phyloP scores from a whole-genome alignment of 2,888 invertebrate species.

The Acrobasis consociella region DNA sequence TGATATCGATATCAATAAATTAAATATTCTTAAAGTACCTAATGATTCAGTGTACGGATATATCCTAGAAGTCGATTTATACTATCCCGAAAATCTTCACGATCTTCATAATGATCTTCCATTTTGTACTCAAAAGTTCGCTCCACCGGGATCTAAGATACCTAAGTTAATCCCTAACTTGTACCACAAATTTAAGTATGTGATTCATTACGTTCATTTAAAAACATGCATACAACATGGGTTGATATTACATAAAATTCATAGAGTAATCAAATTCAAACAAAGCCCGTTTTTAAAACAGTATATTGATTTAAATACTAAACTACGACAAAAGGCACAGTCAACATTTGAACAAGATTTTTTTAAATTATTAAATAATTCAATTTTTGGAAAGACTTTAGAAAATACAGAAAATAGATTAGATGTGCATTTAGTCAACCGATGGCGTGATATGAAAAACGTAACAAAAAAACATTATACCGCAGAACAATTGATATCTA shows the following conservation, averaged over 20 bases:
- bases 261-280: not conserved
- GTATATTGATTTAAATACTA: constrained; percentile 16
- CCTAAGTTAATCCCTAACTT: constrained; percentile 1
- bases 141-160: too few relatives aligned
- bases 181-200: not conserved
- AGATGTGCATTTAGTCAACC: too few relatives aligned
- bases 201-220: not conserved
- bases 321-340: not conserved
- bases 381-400: constrained; percentile 26
- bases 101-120: too few relatives aligned
- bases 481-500: too few relatives aligned
- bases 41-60: constrained; percentile 18
- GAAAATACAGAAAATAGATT: constrained; percentile 14
- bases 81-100: constrained; percentile 20
- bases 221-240: constrained; percentile 5
- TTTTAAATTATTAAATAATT: constrained; percentile 23
- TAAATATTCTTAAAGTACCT: constrained; percentile 14
- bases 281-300: not conserved
- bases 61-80: constrained; percentile 23
- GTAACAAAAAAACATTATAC: too few relatives aligned
- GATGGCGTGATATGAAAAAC: too few relatives aligned
- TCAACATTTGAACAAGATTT: constrained; percentile 23
- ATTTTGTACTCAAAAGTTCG: not conserved
- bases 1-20: constrained; percentile 8
- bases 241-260: not conserved